Base-by-base conservation (phyloP, 2,797 vertebrate genomes). In the Petrocephalus sullivani region DNA sequence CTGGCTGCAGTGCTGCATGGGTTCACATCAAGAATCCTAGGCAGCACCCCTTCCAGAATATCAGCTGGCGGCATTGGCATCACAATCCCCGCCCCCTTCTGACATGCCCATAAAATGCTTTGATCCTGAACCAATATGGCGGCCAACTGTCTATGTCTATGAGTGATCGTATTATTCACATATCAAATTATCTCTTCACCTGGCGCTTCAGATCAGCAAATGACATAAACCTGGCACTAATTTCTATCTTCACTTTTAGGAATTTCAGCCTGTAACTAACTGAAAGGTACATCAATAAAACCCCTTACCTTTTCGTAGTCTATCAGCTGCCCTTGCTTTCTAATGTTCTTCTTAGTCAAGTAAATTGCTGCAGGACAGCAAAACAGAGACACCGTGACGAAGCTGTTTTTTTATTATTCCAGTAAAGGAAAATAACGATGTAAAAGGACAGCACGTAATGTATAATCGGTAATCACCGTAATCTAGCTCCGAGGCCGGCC, bases 331-430 rank as follows among this genome's bases (percentile, higher is more conserved):
- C 98, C 98, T 90, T 97, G 97, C 92, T 97, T 98, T 85, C 96
- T 93, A 88, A 98, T 98, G 91, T 97, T 98, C 95, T 98, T 99
- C 96, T 99, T 99, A 33, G 98, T 96, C 92, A 99, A 91, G 93
- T 97, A 98, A 90, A 99, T 97, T 78, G 98, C 98, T 88, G 41
- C 49, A 49, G 54, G 19, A 46, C 19, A 23, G 33, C n/a, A 67
- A 58, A 10, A 53, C 23, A 78, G 58, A 71, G 64, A 54, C n/a
- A 41, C 14, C 37, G 46, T 1, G 4, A 33, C 21, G 16, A 12
- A 83, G 10, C 81, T 21, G 84, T 86, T 12, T 83, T 51, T 23
- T 54, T 51, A 14, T 71, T 71, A 51, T 28, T 53, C 81, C 51
- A 83, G 9, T 86, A 37, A 58, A 58, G 23, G 23, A 33, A 33